Evolutionary conservation across 2,888 invertebrate genomes (phyloP), one percentile per base, ranked within the genome.

Genomic region (Erpobdella octoculata): DNA sequence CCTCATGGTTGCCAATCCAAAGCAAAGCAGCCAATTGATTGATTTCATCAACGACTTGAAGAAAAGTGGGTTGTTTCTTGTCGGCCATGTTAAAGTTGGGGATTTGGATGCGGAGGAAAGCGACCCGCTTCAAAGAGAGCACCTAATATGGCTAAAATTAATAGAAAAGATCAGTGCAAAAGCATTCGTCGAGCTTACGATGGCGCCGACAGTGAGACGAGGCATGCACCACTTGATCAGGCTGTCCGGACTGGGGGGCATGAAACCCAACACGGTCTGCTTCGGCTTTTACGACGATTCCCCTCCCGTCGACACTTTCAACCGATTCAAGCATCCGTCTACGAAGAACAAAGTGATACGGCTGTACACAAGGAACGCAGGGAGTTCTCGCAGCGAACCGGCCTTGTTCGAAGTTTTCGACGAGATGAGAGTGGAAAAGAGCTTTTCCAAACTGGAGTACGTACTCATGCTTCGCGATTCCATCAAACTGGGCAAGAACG

Each of bases 1-100:
- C 71, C 85, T 98, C 1, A 86, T 98, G 83, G 90, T 98, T 0
- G 88, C 92, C 0, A 92, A 93, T 73, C 97, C 97, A 0, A 86
- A 95, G 12, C 90, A 92, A 8, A 87, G 90, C 15, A 91, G 92
- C 79, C 93, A 95, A 0, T 86, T 97, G 59, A 93, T 98, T 46
- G 91, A 93, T 84, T 98, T 98, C 83, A 92, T 95, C 18, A 98
- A 99, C 79, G 97, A 96, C 80, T 87, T 98, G 81, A 98, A 99
- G 81, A 98, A 98, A 81, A 84, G 86, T 72, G 91, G 91, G 48
- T 85, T 93, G 0, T 93, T 91, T 79, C 90, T 93, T 6, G 86
- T 93, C 76, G 93, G 92, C 0, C 91, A 93, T 73, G 91, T 92
- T 0, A 88, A 90, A 81, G 85, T 89, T 48, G 84, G 84, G 2